Evolutionary conservation across 2,797 vertebrate genomes (phyloP).

Genomic region (Takifugu rubripes): DNA sequence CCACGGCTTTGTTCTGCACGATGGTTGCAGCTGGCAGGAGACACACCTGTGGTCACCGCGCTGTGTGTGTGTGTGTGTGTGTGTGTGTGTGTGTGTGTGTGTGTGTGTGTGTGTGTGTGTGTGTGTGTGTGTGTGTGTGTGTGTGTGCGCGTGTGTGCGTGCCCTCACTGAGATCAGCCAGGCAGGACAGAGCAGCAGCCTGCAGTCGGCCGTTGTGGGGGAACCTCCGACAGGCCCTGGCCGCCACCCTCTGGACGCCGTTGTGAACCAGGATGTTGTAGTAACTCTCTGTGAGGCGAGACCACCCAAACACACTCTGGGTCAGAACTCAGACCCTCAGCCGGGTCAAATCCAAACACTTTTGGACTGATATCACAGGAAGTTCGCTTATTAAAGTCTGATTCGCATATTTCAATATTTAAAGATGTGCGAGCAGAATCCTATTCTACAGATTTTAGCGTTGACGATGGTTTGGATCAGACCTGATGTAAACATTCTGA

Average conservation of each 20-base stretch:
- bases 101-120: not conserved
- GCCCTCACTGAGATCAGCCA: slow-evolving; percentile 90
- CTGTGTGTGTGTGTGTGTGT: not conserved
- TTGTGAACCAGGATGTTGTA: slow-evolving; percentile 91
- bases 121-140: not conserved
- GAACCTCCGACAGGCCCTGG: slow-evolving; percentile 81
- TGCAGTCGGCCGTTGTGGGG: slow-evolving; percentile 81
- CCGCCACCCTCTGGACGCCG: slow-evolving; percentile 82
- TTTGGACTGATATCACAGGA: not conserved
- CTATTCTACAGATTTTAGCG: too few relatives aligned
- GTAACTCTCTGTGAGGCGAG: slow-evolving; percentile 81
- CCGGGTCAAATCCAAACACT: slow-evolving; percentile 13
- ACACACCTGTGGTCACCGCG: not conserved
- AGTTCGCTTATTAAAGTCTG: too few relatives aligned
- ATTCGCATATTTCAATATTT: too few relatives aligned
- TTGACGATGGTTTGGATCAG: slow-evolving; percentile 44
- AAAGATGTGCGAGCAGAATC: too few relatives aligned
- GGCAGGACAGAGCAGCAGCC: slow-evolving; percentile 82
- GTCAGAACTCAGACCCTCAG: not conserved
- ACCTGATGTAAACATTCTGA: slow-evolving; percentile 88
- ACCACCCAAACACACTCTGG: not conserved
- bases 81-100: not conserved
- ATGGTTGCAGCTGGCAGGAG: slow-evolving; percentile 83
- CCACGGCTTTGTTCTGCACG: slow-evolving; percentile 82
- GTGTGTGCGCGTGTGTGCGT: slow-evolving; percentile 12